A percentile compares a stretch with the other conserved stretches of the same genome.
phyloP scores from a whole-genome alignment of 2,113 vertebrate species.

The Laticauda laticaudata region DNA sequence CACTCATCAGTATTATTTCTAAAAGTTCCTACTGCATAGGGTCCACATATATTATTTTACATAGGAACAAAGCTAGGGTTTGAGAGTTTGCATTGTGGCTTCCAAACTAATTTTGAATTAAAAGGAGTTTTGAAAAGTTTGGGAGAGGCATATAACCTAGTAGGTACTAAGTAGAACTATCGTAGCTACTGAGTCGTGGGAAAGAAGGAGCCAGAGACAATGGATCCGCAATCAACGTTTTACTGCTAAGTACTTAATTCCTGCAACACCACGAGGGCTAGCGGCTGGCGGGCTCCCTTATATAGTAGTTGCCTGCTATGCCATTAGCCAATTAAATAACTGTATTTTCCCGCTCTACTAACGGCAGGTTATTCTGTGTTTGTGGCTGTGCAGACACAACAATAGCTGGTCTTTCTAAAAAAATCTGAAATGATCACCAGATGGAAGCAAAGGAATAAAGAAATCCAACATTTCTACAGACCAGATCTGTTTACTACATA shows the following conservation, averaged over 20 bases:
- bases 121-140: neutral
- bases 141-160: neutral
- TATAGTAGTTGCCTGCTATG: no score
- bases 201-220: no score
- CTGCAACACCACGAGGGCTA: no score
- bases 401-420: neutral
- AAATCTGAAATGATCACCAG: neutral
- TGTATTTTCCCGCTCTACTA: no score
- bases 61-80: neutral
- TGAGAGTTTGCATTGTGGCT: neutral
- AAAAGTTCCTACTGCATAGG: neutral
- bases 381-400: neutral
- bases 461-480: neutral
- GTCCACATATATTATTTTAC: neutral
- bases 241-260: no score
- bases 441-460: neutral
- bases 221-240: no score
- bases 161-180: neutral
- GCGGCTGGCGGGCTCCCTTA: no score
- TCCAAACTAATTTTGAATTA: neutral
- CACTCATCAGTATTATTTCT: neutral
- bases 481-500: neutral
- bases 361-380: no score
- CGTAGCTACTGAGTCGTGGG: neutral
- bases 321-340: no score